Base-by-base conservation (phyloP, 2,113 vertebrate genomes). In the Isichthys henryi region DNA sequence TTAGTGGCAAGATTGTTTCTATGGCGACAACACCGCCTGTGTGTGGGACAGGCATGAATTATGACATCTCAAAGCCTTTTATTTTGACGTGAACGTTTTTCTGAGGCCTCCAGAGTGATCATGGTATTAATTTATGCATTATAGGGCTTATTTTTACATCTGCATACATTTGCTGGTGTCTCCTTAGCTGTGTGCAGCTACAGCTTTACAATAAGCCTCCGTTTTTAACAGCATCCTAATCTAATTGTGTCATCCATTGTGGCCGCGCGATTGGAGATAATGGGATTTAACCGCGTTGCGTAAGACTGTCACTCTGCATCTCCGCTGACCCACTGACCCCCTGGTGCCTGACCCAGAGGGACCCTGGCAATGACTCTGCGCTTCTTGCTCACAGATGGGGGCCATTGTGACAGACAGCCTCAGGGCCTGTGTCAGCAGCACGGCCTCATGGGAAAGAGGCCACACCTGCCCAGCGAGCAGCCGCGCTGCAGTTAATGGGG, bases 281-380 rank as follows among this genome's bases (percentile, higher is more conserved):
- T 86, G 89, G 91, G 83, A 83, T 27, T n/a, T 52, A 91, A 52
- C 17, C 50, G 50, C 86, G 88, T 80, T 89, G 85, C 89, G 50
- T 50, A 89, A 74, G 80, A 86, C 6, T 91, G 89, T 91, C 91
- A 89, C 87, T 87, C 35, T 92, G 84, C 62, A 86, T 91, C 90
- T 88, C 53, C 48, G 74, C 89, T 45, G 88, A 70, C 77, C 77
- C 82, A 88, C 74, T 90, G 85, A 91, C 92, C 92, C 84, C 27
- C 89, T 53, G 85, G 17, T 48, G 89, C 48, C 88, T 89, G 91
- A 90, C 89, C 66, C 89, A 92, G 88, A 50, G 56, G 27, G 90
- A 91, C 91, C 91, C 91, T 74, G 86, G 91, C 77, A 90, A 53
- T 21, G 85, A 90, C 89, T 90, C 89, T 82, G 88, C 80, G 70